phyloP scores from a whole-genome alignment of 2,888 invertebrate species.

The Chloroclystis v-ata region DNA sequence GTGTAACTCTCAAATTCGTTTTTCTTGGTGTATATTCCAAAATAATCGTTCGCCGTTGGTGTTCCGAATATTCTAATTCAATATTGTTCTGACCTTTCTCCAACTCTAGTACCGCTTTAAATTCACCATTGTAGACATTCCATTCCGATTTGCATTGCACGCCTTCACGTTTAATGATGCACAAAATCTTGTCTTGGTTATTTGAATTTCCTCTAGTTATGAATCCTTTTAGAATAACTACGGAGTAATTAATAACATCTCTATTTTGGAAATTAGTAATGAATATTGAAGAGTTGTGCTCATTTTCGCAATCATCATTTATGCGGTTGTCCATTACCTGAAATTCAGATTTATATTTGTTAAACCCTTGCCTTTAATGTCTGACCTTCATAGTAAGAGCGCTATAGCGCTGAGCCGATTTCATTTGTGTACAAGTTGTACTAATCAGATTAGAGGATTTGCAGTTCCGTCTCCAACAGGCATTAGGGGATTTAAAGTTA shows the following conservation, averaged over 20 bases:
- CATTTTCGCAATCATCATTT: constrained; percentile 63
- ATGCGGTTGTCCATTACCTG: constrained; percentile 75
- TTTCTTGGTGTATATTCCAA: constrained; percentile 78
- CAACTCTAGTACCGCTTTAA: constrained; percentile 83
- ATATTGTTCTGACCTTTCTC: constrained; percentile 81
- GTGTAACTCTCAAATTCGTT: constrained; percentile 82
- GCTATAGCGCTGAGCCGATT: constrained; percentile 35
- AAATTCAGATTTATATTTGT: constrained; percentile 46
- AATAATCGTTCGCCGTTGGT: constrained; percentile 60
- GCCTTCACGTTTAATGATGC: constrained; percentile 60
- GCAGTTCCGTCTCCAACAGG: constrained; percentile 17
- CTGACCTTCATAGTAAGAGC: constrained; percentile 43
- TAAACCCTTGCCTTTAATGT: constrained; percentile 30
- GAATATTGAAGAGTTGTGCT: constrained; percentile 65
- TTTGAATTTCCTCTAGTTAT: constrained; percentile 68
- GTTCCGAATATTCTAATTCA: constrained; percentile 76
- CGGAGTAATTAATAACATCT: constrained; percentile 78
- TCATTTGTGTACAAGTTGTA: constrained; percentile 39
- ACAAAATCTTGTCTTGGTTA: constrained; percentile 61
- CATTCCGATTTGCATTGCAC: constrained; percentile 70
- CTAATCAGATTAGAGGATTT: constrained; percentile 45
- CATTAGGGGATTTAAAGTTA: constrained; percentile 21
- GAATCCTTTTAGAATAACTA: constrained; percentile 80
- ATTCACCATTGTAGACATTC: constrained; percentile 82
- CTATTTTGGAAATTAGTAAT: constrained; percentile 80